Percentiles rank a stretch among this genome's conserved stretches.
Evolutionary conservation across 2,113 vertebrate genomes (phyloP).

Genomic region (Marmota monax): DNA sequence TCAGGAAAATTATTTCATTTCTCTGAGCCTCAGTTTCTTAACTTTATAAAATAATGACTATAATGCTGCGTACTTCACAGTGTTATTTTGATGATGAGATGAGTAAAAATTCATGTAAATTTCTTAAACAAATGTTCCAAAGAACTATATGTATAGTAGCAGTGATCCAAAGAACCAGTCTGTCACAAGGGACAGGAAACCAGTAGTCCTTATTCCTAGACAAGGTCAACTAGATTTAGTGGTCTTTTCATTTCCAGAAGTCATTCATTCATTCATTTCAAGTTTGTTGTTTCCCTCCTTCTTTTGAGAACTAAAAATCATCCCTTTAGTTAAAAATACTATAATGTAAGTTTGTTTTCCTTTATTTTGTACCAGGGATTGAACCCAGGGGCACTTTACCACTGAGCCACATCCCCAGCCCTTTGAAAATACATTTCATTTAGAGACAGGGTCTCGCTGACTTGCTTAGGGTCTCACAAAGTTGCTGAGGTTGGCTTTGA

Average conservation of each 20-base stretch:
- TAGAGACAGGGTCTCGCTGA: no score
- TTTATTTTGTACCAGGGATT: no score
- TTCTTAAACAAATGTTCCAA: not conserved
- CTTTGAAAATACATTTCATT: no score
- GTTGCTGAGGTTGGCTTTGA: no score
- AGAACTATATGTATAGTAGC: not conserved
- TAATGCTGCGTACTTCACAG: not conserved
- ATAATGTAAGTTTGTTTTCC: not conserved
- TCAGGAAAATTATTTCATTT: not conserved
- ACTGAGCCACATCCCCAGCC: no score
- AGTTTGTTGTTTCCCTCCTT: not conserved
- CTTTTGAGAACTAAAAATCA: conserved; percentile 28
- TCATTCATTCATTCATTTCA: not conserved
- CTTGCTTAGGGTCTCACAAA: no score
- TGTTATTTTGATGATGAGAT: not conserved
- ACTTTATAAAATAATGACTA: not conserved
- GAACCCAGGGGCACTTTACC: no score
- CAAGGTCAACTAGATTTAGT: not conserved
- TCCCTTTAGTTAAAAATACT: not conserved
- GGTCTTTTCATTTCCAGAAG: not conserved
- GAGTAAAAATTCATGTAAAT: not conserved
- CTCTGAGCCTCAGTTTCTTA: not conserved
- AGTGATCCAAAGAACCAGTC: not conserved
- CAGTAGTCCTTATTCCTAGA: fast-evolving
- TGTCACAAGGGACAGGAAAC: not conserved